Base-by-base conservation (phyloP, 2,113 vertebrate species). In the Brienomyrus longianalis region DNA sequence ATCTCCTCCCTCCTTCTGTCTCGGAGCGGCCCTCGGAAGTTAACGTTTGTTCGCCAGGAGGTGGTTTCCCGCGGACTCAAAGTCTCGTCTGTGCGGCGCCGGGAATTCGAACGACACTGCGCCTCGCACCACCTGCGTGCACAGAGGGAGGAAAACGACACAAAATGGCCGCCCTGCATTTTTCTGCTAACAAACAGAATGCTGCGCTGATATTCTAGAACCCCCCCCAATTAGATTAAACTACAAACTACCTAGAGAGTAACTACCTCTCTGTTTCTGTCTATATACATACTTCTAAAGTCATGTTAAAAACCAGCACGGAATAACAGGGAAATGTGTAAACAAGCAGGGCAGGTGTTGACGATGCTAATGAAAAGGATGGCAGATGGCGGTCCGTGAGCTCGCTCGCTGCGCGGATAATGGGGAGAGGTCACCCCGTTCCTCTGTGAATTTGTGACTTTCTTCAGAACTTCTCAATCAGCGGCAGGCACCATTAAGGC, bases 261-360 rank as follows among this genome's bases (percentile, higher is more conserved):
- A 84, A 11, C 39, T 84, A 84, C 83, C 83, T 84, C 43, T 84
- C 83, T n/a, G 21, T 84, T 45, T 84, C 39, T 83, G 50, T 89
- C 1, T 27, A 52, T 43, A 54, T 54, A 89, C 89, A 91, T 90
- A 89, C 88, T 91, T 91, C 89, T 91, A 92, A 90, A 90, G 90
- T 88, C 91, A 91, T 89, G 89, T 90, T 89, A 88, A 50, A 80
- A 39, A 80, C 56, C 52, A 91, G 83, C 21, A 77, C 23, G 70
- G 83, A 86, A 74, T 86, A 90, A 93, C 93, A 97, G 97, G 95
- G 96, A 97, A 96, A 95, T 96, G 96, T 97, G 96, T 96, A 97
- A 97, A 98, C 97, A 99, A 97, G 97, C 96, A 98, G 97, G 98
- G 98, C 98, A 99, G 98, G 98, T 99, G 98, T 98, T 98, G 97